Percentiles rank a stretch among this genome's conserved stretches.
These are phyloP conservation scores for Aproaerema taeniolella DNA, from an alignment of 2,888 invertebrate species.

Conservation along the genomic window DNA sequence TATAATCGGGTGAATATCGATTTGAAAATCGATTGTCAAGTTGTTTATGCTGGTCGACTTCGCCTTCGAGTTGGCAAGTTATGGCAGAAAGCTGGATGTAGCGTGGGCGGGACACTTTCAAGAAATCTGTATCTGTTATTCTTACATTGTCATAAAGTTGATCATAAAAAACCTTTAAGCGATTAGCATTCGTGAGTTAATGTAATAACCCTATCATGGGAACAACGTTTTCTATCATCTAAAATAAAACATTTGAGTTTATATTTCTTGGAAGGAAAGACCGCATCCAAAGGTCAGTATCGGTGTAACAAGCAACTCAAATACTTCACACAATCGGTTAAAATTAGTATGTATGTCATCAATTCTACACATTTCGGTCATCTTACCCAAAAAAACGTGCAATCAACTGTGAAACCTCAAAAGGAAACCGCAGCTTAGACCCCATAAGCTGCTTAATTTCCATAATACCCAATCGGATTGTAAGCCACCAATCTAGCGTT, in stretches of 20 bases:
- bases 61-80: constrained; percentile 4
- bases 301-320: no score
- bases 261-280: no score
- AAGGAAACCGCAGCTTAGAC: constrained; percentile 2
- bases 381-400: no score
- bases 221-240: no score
- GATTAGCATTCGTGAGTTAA: no score
- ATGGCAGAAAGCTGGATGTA: constrained; percentile 1
- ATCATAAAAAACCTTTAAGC: neutral
- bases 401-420: no score
- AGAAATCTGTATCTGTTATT: constrained; percentile 3
- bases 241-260: no score
- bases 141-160: neutral
- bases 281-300: no score
- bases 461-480: constrained; percentile 9
- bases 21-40: constrained; percentile 9
- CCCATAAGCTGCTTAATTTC: constrained; percentile 9
- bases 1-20: constrained; percentile 6
- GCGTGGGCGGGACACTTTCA: constrained; percentile 6
- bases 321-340: no score
- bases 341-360: no score
- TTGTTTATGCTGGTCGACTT: constrained; percentile 4
- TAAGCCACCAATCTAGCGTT: constrained; percentile 5
- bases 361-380: no score
- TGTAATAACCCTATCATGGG: no score